A percentile compares a stretch with the other conserved stretches of the same genome.
These are phyloP conservation scores for Hirtodrosophila trivittata DNA, from an alignment of 2,888 invertebrate species.

Conservation along the genomic window DNA sequence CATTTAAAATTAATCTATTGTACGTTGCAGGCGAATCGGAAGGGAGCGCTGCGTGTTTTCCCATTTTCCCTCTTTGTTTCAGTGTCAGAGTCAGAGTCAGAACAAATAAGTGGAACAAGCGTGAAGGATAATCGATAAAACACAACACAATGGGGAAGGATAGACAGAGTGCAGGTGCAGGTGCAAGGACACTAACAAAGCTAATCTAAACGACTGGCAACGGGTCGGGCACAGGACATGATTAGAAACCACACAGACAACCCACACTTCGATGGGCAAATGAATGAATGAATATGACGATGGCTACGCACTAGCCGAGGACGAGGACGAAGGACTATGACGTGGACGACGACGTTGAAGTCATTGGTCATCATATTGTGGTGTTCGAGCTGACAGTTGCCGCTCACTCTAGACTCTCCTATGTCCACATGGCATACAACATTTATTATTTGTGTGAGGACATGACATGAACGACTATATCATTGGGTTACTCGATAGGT, in stretches of 20 bases:
- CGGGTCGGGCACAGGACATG: conserved; percentile 12
- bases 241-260: conserved; percentile 21
- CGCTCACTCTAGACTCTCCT: too few relatives aligned
- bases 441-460: too few relatives aligned
- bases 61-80: conserved; percentile 11
- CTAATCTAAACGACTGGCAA: too few relatives aligned
- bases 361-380: conserved; percentile 6
- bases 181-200: not conserved
- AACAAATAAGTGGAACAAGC: conserved; percentile 32
- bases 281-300: conserved; percentile 22
- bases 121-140: conserved; percentile 54
- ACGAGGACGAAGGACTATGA: conserved; percentile 29
- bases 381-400: not conserved
- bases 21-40: too few relatives aligned
- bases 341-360: conserved; percentile 20
- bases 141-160: conserved; percentile 18
- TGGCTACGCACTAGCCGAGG: not conserved
- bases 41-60: too few relatives aligned
- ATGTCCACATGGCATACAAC: too few relatives aligned
- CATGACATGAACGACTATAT: not conserved
- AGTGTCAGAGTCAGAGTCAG: conserved; percentile 15
- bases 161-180: conserved; percentile 2
- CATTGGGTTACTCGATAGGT: conserved; percentile 12
- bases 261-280: conserved; percentile 38
- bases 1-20: conserved; percentile 23